Evolutionary conservation across 1,140 invertebrate species (phyloP), one percentile per base, ranked within the genome.

Genomic region (Atta texana): DNA sequence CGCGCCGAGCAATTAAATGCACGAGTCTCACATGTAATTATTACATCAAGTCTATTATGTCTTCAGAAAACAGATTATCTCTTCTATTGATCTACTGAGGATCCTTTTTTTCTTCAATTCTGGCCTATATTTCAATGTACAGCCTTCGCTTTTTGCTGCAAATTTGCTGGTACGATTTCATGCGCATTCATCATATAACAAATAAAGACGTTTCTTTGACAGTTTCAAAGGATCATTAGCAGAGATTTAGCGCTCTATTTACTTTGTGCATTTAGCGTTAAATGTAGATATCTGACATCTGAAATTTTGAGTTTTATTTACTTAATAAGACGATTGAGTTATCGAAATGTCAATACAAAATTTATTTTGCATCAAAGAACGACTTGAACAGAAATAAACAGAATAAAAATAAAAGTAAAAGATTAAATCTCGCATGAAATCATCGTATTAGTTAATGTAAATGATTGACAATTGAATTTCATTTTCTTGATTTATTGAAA

Each of bases 81-180:
- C 31, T 28, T 77, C 34, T n/a, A 59, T 31, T 57, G 18, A 5
- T 64, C 68, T 31, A 63, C 39, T 31, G 7, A 82, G 34, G 16
- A 51, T 63, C 16, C 44, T 51, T 86, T 84, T 86, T 53, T 74
- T 78, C 86, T 75, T 80, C 87, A 87, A 39, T 59, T 61, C 55
- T 77, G 39, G 21, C 21, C 28, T 53, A 68, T 21, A 34, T 64
- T 69, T 69, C 34, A 57, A 3, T 7, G 10, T 24, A 49, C 7
- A 51, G 24, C 49, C 72, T 75, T 85, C 55, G 18, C 18, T 76
- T 51, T 63, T 64, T 76, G 18, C 44, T 31, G 18, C 7, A 18
- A 74, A 82, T 49, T 74, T 49, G 18, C 80, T 7, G 53, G 0
- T n/a, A 55, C 24, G 28, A 1, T 53, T 59, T 49, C 34, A 31